Evolutionary conservation across 1,140 invertebrate species (phyloP), one percentile per base, ranked within the genome.

Genomic region (Atta cephalotes): DNA sequence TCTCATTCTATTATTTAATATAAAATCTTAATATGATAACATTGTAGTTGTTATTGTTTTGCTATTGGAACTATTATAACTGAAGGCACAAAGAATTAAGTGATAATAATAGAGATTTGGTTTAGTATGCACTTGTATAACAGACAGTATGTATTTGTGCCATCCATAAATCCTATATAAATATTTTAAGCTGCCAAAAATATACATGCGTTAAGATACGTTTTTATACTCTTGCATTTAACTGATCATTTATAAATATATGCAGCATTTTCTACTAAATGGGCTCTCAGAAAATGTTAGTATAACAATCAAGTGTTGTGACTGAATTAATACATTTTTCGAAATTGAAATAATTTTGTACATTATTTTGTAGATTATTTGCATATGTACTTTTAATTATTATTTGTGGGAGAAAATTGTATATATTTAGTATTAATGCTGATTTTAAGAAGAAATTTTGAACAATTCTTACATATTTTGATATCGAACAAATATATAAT

Each of bases 111-210:
- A 49, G n/a, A 45, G 63, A 0, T 39, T 5, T 39, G 16, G 21
- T 45, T 10, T 68, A 21, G 1, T 0, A 25, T 2, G 21, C 35
- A 49, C 21, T 70, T 70, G 39, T 51, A 51, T 70, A 16, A 70
- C 21, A 79, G 14, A 66, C 28, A 53, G 10, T 45, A 85, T 16
- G 7, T 62, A 51, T 53, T 53, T 79, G 58, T 56, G 56, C 72
- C 62, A 85, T 77, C 25, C 3, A 28, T 31, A 72, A 63, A 51
- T 78, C 28, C 0, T 85, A 60, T 63, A 62, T 3, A 45, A 66
- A 70, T 63, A 51, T 60, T 16, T 21, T 58, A 74, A 72, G 10
- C 51, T 66, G 56, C 60, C 53, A 72, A 89, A 71, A 82, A 28
- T 56, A 6, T 53, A 77, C 6, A 62, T 82, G n/a, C 5, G 10